Conservation (phyloP, 2,113 vertebrate species). For the Sisor rabdophorus region DNA sequence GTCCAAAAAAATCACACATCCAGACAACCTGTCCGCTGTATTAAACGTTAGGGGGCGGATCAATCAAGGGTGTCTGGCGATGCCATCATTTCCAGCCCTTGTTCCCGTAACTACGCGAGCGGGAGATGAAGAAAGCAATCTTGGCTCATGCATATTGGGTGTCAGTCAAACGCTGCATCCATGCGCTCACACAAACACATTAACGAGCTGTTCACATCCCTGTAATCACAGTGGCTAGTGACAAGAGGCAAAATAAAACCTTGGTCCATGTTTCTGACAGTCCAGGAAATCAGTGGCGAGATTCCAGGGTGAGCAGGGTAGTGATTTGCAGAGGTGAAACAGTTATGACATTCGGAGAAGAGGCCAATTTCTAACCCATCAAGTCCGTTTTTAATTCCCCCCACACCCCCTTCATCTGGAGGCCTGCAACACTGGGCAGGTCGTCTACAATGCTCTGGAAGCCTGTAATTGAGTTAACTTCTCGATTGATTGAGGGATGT, state of each 20-base stretch:
- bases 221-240: constrained; percentile 66
- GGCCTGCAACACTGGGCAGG: constrained; percentile 17
- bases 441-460: constrained; percentile 44
- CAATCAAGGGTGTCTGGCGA: constrained; percentile 68
- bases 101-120: constrained; percentile 50
- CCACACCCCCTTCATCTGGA: constrained; percentile 15
- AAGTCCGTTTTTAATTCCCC: constrained; percentile 66
- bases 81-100: constrained; percentile 47
- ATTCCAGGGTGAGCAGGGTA: constrained; percentile 57
- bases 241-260: constrained; percentile 62
- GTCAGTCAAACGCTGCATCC: constrained; percentile 62
- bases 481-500: constrained; percentile 60
- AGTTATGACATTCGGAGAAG: constrained; percentile 51
- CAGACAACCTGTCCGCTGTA: constrained; percentile 15
- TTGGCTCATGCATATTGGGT: constrained; percentile 67
- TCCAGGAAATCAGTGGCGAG: constrained; percentile 62
- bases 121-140: constrained; percentile 50
- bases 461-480: constrained; percentile 66
- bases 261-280: constrained; percentile 58
- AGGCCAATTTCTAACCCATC: constrained; percentile 67
- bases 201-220: constrained; percentile 57
- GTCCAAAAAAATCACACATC: constrained; percentile 13
- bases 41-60: constrained; percentile 49
- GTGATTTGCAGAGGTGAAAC: constrained; percentile 69
- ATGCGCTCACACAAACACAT: constrained; percentile 67